Percentiles rank a stretch among this genome's conserved stretches.
Evolutionary conservation across 2,888 invertebrate species (phyloP).

Genomic region (Nycteola revayana): DNA sequence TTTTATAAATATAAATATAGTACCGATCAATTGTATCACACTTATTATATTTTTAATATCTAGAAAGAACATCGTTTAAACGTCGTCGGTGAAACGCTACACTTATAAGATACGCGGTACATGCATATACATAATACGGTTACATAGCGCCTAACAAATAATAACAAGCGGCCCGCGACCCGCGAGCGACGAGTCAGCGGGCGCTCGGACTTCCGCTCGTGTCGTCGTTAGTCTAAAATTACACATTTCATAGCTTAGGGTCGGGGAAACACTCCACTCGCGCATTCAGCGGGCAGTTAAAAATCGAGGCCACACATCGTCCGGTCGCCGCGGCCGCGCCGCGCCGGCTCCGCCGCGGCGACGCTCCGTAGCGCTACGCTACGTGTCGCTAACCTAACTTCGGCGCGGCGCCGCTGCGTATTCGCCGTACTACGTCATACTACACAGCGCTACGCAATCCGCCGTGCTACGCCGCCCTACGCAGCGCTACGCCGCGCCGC

Average conservation of each 20-base stretch:
- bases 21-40: constrained; percentile 56
- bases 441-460: too few relatives aligned
- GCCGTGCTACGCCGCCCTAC: too few relatives aligned
- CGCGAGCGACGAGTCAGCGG: constrained; percentile 43
- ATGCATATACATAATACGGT: constrained; percentile 46
- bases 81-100: constrained; percentile 51
- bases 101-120: constrained; percentile 47
- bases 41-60: constrained; percentile 44
- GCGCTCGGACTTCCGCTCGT: constrained; percentile 29
- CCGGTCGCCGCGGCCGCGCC: background rate
- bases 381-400: too few relatives aligned
- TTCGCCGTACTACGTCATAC: background rate
- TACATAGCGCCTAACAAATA: constrained; percentile 47
- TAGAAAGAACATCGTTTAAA: constrained; percentile 45
- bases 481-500: too few relatives aligned
- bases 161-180: constrained; percentile 54
- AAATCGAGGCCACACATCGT: constrained; percentile 77
- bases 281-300: constrained; percentile 54
- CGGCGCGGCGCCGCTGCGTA: too few relatives aligned
- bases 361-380: too few relatives aligned
- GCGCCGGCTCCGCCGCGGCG: too few relatives aligned
- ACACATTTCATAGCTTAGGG: constrained; percentile 79
- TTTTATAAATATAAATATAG: constrained; percentile 21
- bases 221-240: constrained; percentile 54
- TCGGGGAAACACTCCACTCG: constrained; percentile 49